A percentile compares a stretch with the other conserved stretches of the same genome.
Conservation (phyloP, 2,888 invertebrate genomes). For the Hyles lineata region DNA sequence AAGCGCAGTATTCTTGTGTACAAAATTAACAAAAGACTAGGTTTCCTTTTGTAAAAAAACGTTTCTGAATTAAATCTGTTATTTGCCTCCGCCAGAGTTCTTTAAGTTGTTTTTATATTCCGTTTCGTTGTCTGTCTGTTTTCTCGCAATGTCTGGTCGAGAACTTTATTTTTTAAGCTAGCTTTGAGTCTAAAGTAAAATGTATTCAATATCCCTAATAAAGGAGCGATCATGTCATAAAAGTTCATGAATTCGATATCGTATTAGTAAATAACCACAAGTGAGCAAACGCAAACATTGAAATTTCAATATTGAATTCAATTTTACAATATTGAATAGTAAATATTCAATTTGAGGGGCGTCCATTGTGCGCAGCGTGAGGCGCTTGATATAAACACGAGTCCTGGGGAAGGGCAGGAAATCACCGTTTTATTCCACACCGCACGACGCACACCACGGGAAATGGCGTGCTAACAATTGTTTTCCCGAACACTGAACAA, state of each 20-base stretch:
- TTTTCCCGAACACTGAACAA: slow-evolving; percentile 1
- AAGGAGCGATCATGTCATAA: too few relatives aligned
- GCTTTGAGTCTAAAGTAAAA: too few relatives aligned
- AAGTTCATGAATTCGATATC: too few relatives aligned
- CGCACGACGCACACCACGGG: not conserved
- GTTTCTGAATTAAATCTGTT: not conserved
- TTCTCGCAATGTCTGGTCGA: not conserved
- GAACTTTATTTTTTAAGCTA: too few relatives aligned
- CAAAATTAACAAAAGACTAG: slow-evolving; percentile 1
- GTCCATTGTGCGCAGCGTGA: not conserved
- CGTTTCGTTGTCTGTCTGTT: not conserved
- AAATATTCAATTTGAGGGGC: not conserved
- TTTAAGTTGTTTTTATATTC: not conserved
- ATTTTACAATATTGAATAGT: not conserved
- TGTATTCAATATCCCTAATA: too few relatives aligned
- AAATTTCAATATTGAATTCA: not conserved
- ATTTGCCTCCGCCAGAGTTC: not conserved
- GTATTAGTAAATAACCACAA: not conserved
- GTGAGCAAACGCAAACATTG: not conserved
- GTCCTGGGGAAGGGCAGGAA: slow-evolving; percentile 2
- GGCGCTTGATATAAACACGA: not conserved
- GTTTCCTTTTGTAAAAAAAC: not conserved
- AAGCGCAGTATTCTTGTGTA: not conserved
- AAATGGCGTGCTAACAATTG: slow-evolving; percentile 6
- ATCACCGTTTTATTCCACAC: slow-evolving; percentile 1